Conservation (phyloP, 2,888 invertebrate genomes). For the Schizaphis graminum region DNA sequence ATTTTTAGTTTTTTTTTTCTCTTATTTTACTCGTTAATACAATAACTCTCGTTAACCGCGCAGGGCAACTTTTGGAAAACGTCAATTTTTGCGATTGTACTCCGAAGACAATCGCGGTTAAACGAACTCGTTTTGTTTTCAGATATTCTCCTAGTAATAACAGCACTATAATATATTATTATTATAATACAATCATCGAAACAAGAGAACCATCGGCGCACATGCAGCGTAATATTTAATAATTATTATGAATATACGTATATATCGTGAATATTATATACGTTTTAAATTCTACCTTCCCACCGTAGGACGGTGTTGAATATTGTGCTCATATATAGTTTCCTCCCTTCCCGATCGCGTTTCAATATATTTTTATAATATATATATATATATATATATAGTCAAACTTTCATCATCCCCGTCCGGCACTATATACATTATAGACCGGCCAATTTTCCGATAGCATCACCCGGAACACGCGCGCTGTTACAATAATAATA, state of each 20-base stretch:
- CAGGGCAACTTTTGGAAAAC: conserved; percentile 54
- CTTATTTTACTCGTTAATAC: conserved; percentile 9
- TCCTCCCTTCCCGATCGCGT: too few relatives aligned
- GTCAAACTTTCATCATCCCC: conserved; percentile 23
- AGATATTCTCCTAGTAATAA: not conserved
- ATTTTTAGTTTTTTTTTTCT: conserved; percentile 29
- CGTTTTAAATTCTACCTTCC: not conserved
- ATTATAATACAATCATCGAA: not conserved
- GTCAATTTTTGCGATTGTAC: conserved; percentile 58
- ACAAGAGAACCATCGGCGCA: not conserved
- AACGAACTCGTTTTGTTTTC: conserved; percentile 55
- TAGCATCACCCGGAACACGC: conserved; percentile 52
- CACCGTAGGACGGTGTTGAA: not conserved
- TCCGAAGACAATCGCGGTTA: conserved; percentile 43
- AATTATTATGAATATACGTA: not conserved
- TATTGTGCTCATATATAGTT: not conserved
- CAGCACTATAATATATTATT: not conserved
- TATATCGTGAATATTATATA: not conserved
- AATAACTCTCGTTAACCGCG: conserved; percentile 61
- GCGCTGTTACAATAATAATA: not conserved
- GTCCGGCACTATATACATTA: not conserved
- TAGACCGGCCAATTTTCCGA: conserved; percentile 51
- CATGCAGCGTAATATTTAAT: not conserved
- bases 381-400: not conserved
- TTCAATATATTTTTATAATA: not conserved